Evolutionary conservation across 2,888 invertebrate genomes (phyloP).

Genomic region (Heteropelma amictum): DNA sequence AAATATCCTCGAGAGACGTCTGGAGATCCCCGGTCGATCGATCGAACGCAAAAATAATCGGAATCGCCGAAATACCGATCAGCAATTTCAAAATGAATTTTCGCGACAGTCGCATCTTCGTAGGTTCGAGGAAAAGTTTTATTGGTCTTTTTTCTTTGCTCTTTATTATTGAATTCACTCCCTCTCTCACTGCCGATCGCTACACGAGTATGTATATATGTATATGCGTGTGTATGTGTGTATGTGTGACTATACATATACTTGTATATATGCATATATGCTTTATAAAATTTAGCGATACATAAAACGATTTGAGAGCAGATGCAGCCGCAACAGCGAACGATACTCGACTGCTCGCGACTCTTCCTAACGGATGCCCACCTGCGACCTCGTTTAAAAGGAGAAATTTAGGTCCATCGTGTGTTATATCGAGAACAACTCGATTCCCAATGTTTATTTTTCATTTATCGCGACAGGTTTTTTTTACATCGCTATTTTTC

Average conservation of each 20-base stretch:
- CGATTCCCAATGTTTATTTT: conserved; percentile 7
- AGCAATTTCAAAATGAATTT: no score
- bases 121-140: neutral
- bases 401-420: conserved; percentile 71
- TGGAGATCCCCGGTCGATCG: neutral
- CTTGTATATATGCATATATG: neutral
- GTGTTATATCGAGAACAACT: conserved; percentile 29
- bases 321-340: conserved; percentile 59
- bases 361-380: conserved; percentile 66
- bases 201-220: no score
- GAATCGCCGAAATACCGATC: no score
- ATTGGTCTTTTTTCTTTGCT: neutral
- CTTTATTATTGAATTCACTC: no score
- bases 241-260: no score
- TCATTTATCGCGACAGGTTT: conserved; percentile 1
- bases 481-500: neutral
- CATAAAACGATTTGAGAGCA: conserved; percentile 16
- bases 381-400: conserved; percentile 69
- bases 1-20: no score
- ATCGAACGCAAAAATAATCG: neutral
- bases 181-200: no score
- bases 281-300: conserved; percentile 1
- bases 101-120: neutral
- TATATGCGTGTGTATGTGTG: no score
- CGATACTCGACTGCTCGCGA: conserved; percentile 68